A percentile compares a stretch with the other conserved stretches of the same genome.
These are phyloP conservation scores for Blennius ocellaris DNA, from an alignment of 2,113 vertebrate genomes.

Conservation along the genomic window DNA sequence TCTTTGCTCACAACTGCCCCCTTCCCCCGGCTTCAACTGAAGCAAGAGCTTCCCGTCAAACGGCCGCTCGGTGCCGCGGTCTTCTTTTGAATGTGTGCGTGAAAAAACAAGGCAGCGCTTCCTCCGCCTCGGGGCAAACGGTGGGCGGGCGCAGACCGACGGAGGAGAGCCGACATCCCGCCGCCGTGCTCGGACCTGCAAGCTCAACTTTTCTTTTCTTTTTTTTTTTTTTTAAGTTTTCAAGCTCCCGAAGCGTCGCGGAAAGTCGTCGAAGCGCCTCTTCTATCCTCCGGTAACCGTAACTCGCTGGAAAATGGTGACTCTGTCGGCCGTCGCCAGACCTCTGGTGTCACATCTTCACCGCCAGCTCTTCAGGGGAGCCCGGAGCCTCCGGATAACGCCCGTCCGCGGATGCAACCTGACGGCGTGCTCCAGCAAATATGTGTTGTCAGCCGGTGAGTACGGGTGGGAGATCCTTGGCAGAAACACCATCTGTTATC, in stretches of 20 bases:
- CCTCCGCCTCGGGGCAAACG: constrained; percentile 17
- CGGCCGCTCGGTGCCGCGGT: too few relatives aligned
- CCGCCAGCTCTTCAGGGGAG: constrained; percentile 52
- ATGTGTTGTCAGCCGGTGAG: constrained; percentile 86
- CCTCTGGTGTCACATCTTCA: constrained; percentile 70
- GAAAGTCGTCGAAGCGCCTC: rapidly evolving
- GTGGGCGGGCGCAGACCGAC: not conserved
- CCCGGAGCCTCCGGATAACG: constrained; percentile 52
- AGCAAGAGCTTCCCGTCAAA: too few relatives aligned
- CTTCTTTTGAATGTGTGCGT: not conserved
- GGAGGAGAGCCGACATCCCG: not conserved
- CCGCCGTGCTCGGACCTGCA: constrained; percentile 2
- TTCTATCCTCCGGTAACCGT: not conserved
- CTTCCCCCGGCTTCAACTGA: too few relatives aligned
- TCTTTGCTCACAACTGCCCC: too few relatives aligned
- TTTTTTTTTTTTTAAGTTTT: too few relatives aligned
- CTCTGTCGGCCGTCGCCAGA: constrained; percentile 60
- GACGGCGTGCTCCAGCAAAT: constrained; percentile 88
- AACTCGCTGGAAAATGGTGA: constrained; percentile 68
- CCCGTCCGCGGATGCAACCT: constrained; percentile 84
- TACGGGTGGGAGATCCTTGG: constrained; percentile 30
- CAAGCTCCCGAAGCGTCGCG: not conserved
- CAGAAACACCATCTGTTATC: not conserved
- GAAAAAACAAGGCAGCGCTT: not conserved
- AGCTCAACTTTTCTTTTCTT: constrained; percentile 32